phyloP scores from a whole-genome alignment of 2,113 vertebrate genomes.

The Phyllostomus discolor region DNA sequence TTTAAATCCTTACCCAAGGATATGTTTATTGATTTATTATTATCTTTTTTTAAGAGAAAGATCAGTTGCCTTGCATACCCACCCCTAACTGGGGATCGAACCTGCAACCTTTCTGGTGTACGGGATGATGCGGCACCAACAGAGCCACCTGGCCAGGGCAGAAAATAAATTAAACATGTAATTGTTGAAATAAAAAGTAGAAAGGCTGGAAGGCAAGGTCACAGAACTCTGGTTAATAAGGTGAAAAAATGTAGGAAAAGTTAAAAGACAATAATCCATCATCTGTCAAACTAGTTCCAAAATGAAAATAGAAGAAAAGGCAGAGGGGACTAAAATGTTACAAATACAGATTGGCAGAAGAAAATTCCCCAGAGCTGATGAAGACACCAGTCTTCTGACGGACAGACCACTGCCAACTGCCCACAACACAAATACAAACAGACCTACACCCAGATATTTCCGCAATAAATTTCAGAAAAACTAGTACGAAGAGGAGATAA shows the following conservation, averaged over 20 bases:
- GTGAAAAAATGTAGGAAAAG: not conserved
- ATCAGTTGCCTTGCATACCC: no score
- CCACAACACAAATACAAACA: not conserved
- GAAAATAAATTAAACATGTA: not conserved
- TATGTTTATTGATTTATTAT: no score
- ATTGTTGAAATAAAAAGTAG: slow-evolving; percentile 1
- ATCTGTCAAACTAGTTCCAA: not conserved
- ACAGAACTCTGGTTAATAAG: not conserved
- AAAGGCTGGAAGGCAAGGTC: not conserved
- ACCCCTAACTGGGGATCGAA: no score
- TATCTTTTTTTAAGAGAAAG: no score
- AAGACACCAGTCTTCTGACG: not conserved
- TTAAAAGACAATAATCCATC: not conserved
- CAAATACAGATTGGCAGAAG: not conserved
- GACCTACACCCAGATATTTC: not conserved
- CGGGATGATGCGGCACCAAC: no score
- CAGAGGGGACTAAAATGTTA: not conserved
- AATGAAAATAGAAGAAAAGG: not conserved
- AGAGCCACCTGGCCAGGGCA: no score
- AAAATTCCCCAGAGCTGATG: not conserved
- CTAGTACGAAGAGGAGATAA: not conserved
- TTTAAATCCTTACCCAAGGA: no score
- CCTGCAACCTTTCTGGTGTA: no score
- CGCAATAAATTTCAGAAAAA: not conserved
- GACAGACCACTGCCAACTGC: not conserved